Conservation (phyloP, 2,797 vertebrate species). For the Anguilla obscura region DNA sequence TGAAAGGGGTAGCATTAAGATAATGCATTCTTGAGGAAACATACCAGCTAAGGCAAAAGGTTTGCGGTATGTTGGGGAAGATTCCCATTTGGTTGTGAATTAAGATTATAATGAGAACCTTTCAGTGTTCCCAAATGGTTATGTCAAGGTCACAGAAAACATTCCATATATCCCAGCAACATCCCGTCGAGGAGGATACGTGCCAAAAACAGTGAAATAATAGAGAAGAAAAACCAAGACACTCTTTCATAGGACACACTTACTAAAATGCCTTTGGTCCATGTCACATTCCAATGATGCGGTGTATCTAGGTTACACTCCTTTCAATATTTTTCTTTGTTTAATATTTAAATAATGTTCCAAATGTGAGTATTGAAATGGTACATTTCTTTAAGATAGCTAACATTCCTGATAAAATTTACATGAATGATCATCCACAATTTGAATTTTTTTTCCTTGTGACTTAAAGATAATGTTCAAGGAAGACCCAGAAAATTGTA, state of each 20-base stretch:
- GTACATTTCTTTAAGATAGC: too few species aligned
- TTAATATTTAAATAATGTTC: not conserved
- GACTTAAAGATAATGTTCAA: too few species aligned
- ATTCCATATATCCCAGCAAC: not conserved
- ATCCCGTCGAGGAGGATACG: too few species aligned
- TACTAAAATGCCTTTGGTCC: too few species aligned
- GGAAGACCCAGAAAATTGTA: too few species aligned
- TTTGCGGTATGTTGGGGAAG: not conserved
- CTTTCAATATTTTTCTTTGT: not conserved
- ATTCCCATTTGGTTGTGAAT: not conserved
- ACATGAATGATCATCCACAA: too few species aligned
- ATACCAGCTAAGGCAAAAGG: not conserved
- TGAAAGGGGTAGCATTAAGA: not conserved
- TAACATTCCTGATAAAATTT: too few species aligned
- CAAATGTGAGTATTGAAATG: not conserved
- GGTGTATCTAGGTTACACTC: not conserved
- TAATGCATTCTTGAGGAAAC: not conserved
- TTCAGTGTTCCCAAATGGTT: not conserved
- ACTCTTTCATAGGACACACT: not conserved
- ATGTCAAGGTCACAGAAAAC: not conserved
- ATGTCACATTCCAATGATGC: too few species aligned
- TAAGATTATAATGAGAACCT: not conserved
- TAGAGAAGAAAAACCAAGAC: not conserved
- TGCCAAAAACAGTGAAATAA: not conserved
- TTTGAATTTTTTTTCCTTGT: too few species aligned